Evolutionary conservation across 2,888 invertebrate species (phyloP), one percentile per base, ranked within the genome.

Genomic region (Xestoiulus laeticollis): DNA sequence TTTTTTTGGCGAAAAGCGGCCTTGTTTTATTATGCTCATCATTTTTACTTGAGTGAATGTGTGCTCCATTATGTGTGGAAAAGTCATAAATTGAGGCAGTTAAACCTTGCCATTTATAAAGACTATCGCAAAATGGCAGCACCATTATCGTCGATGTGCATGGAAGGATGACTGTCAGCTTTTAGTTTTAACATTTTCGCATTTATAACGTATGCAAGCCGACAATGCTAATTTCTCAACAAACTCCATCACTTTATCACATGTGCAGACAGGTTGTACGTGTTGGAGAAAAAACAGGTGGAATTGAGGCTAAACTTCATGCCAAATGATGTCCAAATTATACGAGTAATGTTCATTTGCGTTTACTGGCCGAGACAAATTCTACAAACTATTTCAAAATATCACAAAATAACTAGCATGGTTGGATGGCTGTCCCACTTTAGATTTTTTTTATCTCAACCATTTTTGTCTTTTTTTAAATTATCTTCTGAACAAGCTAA

Each of bases 71-170:
- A 59, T 59, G n/a, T 59, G 59, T 12, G 59, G 19, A 59, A n/a
- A n/a, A 59, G 59, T 59, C 59, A n/a, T 59, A 59, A 59, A 59
- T 59, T 59, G 59, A 19, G 59, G n/a, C 59, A 59, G n/a, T 59
- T 59, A 59, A 59, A 59, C 59, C 59, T 59, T 0, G n/a, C n/a
- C n/a, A 48, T 16, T 14, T 16, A 48, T 48, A 6, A 10, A 48
- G 4, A 19, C 59, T 2, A 59, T 59, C n/a, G 59, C 59, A 59
- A 59, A 59, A 59, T 59, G n/a, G 2, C 59, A n/a, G 22, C 59
- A n/a, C 59, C 59, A 59, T 59, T 59, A 59, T 59, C 59, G 59
- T n/a, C 59, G 59, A 59, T 59, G 59, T 59, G 59, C n/a, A 59
- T 12, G 59, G 59, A 5, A n/a, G 59, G 6, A 59, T 14, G 8